Evolutionary conservation across 2,888 invertebrate genomes (phyloP).

Genomic region (Rhodophaea formosa): DNA sequence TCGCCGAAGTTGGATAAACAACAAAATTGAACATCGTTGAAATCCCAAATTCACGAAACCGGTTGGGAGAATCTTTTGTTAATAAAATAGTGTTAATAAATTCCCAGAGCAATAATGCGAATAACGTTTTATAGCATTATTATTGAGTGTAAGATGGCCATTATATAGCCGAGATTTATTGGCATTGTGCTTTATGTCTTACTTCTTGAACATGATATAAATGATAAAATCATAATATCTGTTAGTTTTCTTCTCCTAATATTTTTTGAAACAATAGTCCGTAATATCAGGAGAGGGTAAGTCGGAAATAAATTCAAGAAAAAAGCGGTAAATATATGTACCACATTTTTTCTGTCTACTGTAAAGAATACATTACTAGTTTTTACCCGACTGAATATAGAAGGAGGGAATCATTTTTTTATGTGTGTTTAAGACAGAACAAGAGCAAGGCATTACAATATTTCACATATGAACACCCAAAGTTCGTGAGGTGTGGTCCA

Average conservation of each 20-base stretch:
- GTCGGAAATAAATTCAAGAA: too few species aligned
- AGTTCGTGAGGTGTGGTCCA: constrained; percentile 13
- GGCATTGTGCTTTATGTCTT: constrained; percentile 5
- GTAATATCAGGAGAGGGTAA: too few species aligned
- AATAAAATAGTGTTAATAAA: constrained; percentile 5
- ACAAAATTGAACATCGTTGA: not conserved
- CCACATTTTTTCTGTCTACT: too few species aligned
- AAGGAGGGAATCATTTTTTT: too few species aligned
- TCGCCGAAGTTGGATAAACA: too few species aligned
- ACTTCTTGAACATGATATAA: not conserved
- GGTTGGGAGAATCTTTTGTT: not conserved
- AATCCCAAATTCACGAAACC: not conserved
- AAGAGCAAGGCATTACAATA: too few species aligned
- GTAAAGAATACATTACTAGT: too few species aligned
- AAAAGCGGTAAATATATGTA: too few species aligned
- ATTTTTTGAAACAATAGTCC: too few species aligned
- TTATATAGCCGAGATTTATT: constrained; percentile 6
- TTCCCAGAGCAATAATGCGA: not conserved
- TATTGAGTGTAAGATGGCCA: constrained; percentile 10
- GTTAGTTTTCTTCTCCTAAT: too few species aligned
- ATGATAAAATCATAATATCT: not conserved
- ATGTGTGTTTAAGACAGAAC: too few species aligned
- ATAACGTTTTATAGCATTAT: constrained; percentile 14
- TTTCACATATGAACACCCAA: not conserved
- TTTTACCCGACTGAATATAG: too few species aligned